Conservation (phyloP, 2,113 vertebrate species). For the Scomber japonicus region DNA sequence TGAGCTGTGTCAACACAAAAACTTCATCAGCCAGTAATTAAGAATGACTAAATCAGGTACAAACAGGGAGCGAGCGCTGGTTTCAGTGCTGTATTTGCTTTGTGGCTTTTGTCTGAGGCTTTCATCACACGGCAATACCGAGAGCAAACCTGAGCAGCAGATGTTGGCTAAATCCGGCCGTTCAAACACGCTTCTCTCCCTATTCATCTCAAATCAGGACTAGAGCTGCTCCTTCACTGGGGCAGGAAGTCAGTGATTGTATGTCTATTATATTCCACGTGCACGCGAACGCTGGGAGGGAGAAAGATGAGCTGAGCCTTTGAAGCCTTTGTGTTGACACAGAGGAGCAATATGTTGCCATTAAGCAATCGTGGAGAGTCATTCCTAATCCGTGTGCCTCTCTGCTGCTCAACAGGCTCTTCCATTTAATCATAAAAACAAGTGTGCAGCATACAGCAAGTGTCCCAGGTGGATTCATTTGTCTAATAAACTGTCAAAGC, state of each 20-base stretch:
- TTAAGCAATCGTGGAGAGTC: conserved; percentile 56
- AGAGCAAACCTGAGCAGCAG: conserved; percentile 79
- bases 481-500: conserved; percentile 12
- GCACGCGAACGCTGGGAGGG: not conserved
- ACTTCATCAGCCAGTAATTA: conserved; percentile 83
- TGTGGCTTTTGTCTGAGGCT: conserved; percentile 85
- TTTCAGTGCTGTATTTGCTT: conserved; percentile 73
- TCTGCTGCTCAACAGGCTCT: conserved; percentile 27
- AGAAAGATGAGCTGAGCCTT: conserved; percentile 54
- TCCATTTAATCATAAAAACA: conserved; percentile 48
- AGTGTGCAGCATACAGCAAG: not conserved
- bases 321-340: conserved; percentile 72
- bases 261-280: conserved; percentile 62
- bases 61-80: conserved; percentile 57
- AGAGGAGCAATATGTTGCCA: conserved; percentile 64
- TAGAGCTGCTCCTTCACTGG: conserved; percentile 48
- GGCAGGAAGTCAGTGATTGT: conserved; percentile 79
- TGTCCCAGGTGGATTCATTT: conserved; percentile 28
- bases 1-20: conserved; percentile 68
- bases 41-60: conserved; percentile 71
- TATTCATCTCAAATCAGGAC: conserved; percentile 85
- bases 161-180: conserved; percentile 85
- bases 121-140: conserved; percentile 91
- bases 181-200: conserved; percentile 81
- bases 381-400: conserved; percentile 54